Evolutionary conservation across 1,140 invertebrate genomes (phyloP), one percentile per base, ranked within the genome.

Genomic region (Drosophila gunungcola): DNA sequence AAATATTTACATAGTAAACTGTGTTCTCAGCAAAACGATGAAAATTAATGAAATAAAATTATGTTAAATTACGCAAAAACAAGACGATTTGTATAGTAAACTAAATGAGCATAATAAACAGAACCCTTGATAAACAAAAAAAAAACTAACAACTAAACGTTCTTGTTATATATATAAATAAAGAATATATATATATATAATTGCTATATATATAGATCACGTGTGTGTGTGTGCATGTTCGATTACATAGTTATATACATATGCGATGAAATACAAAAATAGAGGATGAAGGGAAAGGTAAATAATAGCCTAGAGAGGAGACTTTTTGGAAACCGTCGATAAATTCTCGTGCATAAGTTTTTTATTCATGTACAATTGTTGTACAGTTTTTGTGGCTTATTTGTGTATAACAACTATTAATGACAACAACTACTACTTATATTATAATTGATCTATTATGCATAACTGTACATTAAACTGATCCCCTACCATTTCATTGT

Each of bases 1-100:
- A 89, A 89, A 89, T 80, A 89, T 78, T 84, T 89, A 86, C 79
- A 83, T 75, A 73, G 75, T 88, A 88, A 83, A 88, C 79, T 82
- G 83, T 88, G 79, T 88, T 89, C 80, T 83, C 84, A 77, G 72
- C 75, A 80, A 78, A 81, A 64, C 38, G 63, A 81, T 63, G 64
- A 75, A 81, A 81, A 39, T 67, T 52, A 67, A 46, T 67, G 34
- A 53, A 39, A 75, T 64, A 36, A 51, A 76, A 81, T 80, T 72
- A 80, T 80, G 63, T 81, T 64, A 60, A 80, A 52, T 38, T 45
- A 67, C 48, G 43, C 48, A 68, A 78, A 56, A 56, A 58, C 46
- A 52, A 78, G 80, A 82, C 42, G 54, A 88, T 89, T 89, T 88
- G 84, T 88, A 88, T 88, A 88, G 84, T 88, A 74, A 88, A 80